phyloP scores from a whole-genome alignment of 1,140 invertebrate species.

The Acromyrmex heyeri region DNA sequence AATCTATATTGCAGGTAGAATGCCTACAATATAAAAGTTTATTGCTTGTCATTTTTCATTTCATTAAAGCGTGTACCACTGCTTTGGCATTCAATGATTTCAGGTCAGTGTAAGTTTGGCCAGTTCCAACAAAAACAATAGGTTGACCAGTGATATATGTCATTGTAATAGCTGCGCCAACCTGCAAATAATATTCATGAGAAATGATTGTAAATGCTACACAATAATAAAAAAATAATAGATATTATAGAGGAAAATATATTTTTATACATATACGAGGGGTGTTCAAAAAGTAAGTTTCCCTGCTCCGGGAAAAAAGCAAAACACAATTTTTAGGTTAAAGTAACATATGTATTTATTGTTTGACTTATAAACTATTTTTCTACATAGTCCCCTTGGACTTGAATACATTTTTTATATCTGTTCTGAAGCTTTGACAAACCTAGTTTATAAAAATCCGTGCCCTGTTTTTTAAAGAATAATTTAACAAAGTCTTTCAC shows the following conservation, averaged over 20 bases:
- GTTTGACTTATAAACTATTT: too few species aligned
- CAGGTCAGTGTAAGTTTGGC: slow-evolving; percentile 99
- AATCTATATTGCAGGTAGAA: not conserved
- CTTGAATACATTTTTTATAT: too few species aligned
- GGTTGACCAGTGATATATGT: slow-evolving; percentile 99
- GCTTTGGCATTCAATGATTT: slow-evolving; percentile 98
- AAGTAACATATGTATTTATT: too few species aligned
- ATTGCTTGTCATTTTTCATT: slow-evolving; percentile 87
- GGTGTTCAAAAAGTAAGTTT: too few species aligned
- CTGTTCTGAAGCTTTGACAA: too few species aligned
- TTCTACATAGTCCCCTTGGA: too few species aligned
- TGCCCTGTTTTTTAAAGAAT: too few species aligned
- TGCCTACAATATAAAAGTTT: slow-evolving; percentile 1
- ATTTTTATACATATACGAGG: not conserved
- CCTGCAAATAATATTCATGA: slow-evolving; percentile 87
- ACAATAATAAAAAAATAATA: not conserved
- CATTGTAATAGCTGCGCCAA: slow-evolving; percentile 99
- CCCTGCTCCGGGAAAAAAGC: too few species aligned
- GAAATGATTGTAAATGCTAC: not conserved
- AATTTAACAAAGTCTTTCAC: too few species aligned
- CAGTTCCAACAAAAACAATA: slow-evolving; percentile 99
- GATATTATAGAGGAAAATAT: not conserved
- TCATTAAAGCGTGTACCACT: slow-evolving; percentile 98
- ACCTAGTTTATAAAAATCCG: too few species aligned
- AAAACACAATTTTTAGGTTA: too few species aligned